Evolutionary conservation across 2,113 vertebrate genomes (phyloP).

Genomic region (Salvator merianae): DNA sequence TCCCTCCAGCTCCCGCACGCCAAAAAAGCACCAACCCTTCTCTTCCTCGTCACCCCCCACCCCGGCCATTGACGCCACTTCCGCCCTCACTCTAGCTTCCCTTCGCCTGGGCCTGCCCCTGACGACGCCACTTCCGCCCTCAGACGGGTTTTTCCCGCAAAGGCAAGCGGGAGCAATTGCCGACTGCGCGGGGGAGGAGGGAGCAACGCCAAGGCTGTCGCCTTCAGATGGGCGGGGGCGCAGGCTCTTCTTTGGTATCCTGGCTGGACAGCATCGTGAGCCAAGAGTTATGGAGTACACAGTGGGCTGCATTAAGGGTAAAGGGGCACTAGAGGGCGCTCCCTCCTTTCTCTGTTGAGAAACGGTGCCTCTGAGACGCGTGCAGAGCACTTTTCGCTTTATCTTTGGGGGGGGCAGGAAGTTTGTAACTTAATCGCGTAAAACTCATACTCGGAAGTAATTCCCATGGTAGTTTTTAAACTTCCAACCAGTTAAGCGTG

Average conservation of each 20-base stretch:
- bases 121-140: constrained; percentile 38
- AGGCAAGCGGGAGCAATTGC: no score
- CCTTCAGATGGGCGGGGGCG: no score
- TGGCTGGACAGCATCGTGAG: not conserved
- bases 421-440: no score
- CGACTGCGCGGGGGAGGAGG: not conserved
- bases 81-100: constrained; percentile 37
- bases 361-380: not conserved
- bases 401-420: no score
- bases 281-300: no score
- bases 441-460: not conserved
- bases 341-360: not conserved
- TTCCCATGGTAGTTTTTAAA: not conserved
- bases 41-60: constrained; percentile 4
- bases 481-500: not conserved
- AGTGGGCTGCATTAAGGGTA: not conserved
- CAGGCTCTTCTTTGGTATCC: accelerated
- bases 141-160: not conserved
- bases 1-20: constrained; percentile 13
- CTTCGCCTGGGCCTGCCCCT: not conserved
- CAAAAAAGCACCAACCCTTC: constrained; percentile 8
- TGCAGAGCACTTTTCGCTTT: not conserved
- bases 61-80: constrained; percentile 41
- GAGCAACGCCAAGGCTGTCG: not conserved
- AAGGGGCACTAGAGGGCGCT: not conserved